phyloP scores from a whole-genome alignment of 2,113 vertebrate species.

The Dascyllus trimaculatus region DNA sequence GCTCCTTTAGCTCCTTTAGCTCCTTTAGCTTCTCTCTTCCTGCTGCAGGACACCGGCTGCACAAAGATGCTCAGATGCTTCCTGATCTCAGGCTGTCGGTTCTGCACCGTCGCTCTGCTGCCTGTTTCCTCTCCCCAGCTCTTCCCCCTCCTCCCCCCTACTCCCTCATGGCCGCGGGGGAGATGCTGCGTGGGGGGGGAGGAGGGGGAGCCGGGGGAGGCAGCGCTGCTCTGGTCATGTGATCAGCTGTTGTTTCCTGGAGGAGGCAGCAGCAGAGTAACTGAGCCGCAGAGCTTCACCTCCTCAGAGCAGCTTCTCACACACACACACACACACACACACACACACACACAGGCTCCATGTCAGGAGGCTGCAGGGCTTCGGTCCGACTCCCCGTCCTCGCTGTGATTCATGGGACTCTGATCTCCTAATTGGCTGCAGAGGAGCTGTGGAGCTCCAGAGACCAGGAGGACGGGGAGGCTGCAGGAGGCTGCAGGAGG shows the following conservation, averaged over 20 bases:
- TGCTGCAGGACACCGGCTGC: slow-evolving; percentile 63
- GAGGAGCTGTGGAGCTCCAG: slow-evolving; percentile 27
- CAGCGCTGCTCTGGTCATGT: slow-evolving; percentile 75
- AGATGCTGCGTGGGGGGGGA: slow-evolving; percentile 57
- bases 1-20: slow-evolving; percentile 4
- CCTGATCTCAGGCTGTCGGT: slow-evolving; percentile 71
- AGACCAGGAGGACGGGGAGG: slow-evolving; percentile 17
- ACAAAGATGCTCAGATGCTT: slow-evolving; percentile 67
- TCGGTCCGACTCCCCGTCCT: neutral
- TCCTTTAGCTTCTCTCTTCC: slow-evolving; percentile 33
- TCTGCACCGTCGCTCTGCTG: slow-evolving; percentile 64
- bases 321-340: no score
- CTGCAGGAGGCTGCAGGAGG: slow-evolving; percentile 20
- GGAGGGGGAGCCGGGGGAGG: slow-evolving; percentile 60
- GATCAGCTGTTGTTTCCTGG: slow-evolving; percentile 74
- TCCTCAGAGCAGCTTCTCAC: neutral
- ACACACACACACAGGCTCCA: neutral
- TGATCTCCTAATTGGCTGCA: slow-evolving; percentile 77
- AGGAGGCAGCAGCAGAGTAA: slow-evolving; percentile 68
- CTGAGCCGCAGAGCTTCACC: slow-evolving; percentile 48
- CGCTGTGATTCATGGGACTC: slow-evolving; percentile 66
- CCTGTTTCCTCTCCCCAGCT: slow-evolving; percentile 45
- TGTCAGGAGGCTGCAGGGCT: slow-evolving; percentile 38
- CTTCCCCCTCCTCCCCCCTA: slow-evolving; percentile 31
- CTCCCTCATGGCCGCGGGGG: slow-evolving; percentile 70